Conservation (phyloP, 1,140 invertebrate species). For the Rhyzopertha dominica region DNA sequence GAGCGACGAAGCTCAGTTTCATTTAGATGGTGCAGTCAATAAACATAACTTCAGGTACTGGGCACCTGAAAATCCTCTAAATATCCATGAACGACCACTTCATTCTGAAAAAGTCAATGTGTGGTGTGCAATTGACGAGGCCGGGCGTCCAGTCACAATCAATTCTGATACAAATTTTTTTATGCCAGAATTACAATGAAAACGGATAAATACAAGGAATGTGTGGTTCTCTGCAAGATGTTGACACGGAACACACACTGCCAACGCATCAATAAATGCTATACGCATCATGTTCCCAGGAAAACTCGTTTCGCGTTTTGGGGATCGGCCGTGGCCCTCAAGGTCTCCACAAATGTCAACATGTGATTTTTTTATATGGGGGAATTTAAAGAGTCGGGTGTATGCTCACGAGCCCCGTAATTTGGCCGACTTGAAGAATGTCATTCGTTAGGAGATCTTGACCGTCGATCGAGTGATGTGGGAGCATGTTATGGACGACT, state of each 20-base stretch:
- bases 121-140: slow-evolving; percentile 13
- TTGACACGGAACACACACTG: slow-evolving; percentile 32
- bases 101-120: no score
- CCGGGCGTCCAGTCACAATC: slow-evolving; percentile 3
- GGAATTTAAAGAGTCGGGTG: slow-evolving; percentile 37
- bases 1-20: slow-evolving; percentile 11
- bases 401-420: no score
- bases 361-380: slow-evolving; percentile 45
- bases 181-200: slow-evolving; percentile 1
- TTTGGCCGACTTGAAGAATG: no score
- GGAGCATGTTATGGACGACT: no score
- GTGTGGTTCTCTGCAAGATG: slow-evolving; percentile 20
- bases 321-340: slow-evolving; percentile 41
- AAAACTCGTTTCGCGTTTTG: slow-evolving; percentile 32
- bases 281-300: slow-evolving; percentile 24
- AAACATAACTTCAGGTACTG: no score
- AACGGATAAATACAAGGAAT: no score
- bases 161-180: slow-evolving; percentile 10
- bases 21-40: no score
- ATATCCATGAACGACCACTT: slow-evolving; percentile 6
- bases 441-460: slow-evolving; percentile 6
- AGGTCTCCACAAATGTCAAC: slow-evolving; percentile 44
- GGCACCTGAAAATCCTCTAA: slow-evolving; percentile 9
- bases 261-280: slow-evolving; percentile 25
- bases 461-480: slow-evolving; percentile 13